Percentiles rank a stretch among this genome's conserved stretches.
These are phyloP conservation scores for Trichosurus vulpecula DNA, from an alignment of 2,797 vertebrate genomes.

Conservation along the genomic window DNA sequence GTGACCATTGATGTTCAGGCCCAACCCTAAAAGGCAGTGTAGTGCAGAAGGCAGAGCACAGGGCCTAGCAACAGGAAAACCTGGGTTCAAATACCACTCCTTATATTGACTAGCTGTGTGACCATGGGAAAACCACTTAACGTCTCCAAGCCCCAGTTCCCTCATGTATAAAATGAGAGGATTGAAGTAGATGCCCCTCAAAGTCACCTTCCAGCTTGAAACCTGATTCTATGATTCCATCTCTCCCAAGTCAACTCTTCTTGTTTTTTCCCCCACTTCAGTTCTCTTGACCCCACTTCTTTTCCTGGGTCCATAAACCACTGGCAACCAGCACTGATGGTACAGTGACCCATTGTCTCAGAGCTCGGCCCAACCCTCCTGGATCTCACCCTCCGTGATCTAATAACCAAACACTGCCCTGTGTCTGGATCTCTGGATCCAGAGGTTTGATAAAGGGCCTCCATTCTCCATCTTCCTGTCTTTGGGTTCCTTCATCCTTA, in stretches of 20 bases:
- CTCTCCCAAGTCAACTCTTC: not conserved
- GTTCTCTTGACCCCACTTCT: not conserved
- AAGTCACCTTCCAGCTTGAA: not conserved
- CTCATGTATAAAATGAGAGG: not conserved
- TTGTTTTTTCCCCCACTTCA: not conserved
- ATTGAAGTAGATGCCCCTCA: not conserved
- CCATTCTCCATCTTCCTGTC: not conserved
- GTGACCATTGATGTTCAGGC: not conserved
- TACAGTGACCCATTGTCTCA: not conserved
- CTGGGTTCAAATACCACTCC: not conserved
- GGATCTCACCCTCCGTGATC: not conserved
- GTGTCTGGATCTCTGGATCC: not conserved
- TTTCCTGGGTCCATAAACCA: not conserved
- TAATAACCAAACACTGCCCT: not conserved
- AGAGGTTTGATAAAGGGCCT: not conserved
- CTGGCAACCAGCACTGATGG: not conserved
- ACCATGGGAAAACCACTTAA: not conserved
- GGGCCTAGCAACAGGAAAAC: not conserved
- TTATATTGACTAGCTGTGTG: not conserved
- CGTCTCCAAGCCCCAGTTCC: not conserved
- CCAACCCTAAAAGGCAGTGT: not conserved
- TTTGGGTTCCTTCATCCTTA: not conserved
- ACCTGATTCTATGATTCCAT: not conserved
- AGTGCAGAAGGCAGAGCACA: not conserved
- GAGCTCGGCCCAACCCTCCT: not conserved